These are phyloP conservation scores for Bos indicus DNA, from an alignment of 2,113 vertebrate species.

Conservation along the genomic window DNA sequence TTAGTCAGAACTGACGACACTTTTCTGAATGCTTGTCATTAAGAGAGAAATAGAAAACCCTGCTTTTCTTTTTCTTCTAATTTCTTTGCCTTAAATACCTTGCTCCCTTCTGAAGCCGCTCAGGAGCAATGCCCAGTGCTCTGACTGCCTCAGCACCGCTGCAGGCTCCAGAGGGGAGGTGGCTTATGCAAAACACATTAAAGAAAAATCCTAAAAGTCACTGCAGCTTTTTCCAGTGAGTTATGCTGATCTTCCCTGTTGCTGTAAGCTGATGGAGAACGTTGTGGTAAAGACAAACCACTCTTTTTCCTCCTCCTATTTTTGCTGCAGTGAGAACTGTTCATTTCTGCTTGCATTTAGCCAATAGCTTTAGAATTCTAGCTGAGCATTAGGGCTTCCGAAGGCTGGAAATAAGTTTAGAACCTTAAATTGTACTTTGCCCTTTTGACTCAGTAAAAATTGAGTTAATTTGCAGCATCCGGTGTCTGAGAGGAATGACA, in stretches of 20 bases:
- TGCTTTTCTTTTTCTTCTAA: constrained; percentile 56
- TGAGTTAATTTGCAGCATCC: constrained; percentile 74
- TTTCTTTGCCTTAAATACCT: constrained; percentile 66
- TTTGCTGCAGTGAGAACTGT: constrained; percentile 79
- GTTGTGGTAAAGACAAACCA: constrained; percentile 74
- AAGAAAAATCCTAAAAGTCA: constrained; percentile 81
- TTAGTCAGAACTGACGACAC: constrained; percentile 81
- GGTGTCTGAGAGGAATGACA: constrained; percentile 70
- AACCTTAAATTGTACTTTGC: constrained; percentile 68
- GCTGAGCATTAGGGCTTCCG: constrained; percentile 54
- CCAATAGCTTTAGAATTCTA: constrained; percentile 75
- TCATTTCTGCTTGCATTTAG: constrained; percentile 70
- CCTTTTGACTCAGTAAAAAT: constrained; percentile 74
- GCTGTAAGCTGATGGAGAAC: constrained; percentile 68
- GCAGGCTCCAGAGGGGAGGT: constrained; percentile 60
- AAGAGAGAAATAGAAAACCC: constrained; percentile 73
- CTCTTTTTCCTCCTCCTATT: constrained; percentile 78
- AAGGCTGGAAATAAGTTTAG: constrained; percentile 65
- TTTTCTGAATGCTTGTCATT: constrained; percentile 79
- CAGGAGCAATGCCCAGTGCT: constrained; percentile 72
- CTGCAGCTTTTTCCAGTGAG: constrained; percentile 78
- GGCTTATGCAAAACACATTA: constrained; percentile 71
- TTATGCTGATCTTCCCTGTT: constrained; percentile 77
- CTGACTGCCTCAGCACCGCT: constrained; percentile 56
- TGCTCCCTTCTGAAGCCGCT: constrained; percentile 66